Evolutionary conservation across 2,113 vertebrate genomes (phyloP).

Genomic region (Vulpes ferrilata): DNA sequence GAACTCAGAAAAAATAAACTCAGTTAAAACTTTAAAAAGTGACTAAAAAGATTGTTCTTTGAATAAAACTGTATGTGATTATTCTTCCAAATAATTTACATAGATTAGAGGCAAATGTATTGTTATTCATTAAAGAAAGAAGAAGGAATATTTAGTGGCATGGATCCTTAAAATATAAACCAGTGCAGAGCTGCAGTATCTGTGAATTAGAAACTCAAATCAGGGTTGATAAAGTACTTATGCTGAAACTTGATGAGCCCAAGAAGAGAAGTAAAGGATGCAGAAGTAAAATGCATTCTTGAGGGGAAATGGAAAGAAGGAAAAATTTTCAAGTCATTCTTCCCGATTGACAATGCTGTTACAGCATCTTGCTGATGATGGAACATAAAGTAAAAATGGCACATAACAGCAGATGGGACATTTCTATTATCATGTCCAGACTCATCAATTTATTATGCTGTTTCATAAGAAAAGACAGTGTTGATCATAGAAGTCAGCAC

Average conservation of each 20-base stretch:
- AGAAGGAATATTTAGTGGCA: constrained; percentile 56
- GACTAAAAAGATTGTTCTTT: neutral
- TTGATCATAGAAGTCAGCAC: neutral
- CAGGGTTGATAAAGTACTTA: constrained; percentile 61
- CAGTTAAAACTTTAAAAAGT: neutral
- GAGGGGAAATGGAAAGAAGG: constrained; percentile 31
- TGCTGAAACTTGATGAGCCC: constrained; percentile 11
- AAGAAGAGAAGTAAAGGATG: neutral
- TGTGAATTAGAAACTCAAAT: constrained; percentile 57
- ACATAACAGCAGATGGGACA: neutral
- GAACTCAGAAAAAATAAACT: constrained; percentile 23
- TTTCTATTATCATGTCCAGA: constrained; percentile 2
- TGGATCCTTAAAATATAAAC: constrained; percentile 54
- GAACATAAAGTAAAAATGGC: constrained; percentile 45
- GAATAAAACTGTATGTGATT: constrained; percentile 29
- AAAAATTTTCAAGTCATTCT: neutral
- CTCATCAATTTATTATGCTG: constrained; percentile 40
- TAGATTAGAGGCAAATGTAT: neutral
- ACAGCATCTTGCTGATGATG: neutral
- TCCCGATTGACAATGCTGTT: neutral
- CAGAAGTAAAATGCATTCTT: neutral
- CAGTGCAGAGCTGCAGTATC: constrained; percentile 31
- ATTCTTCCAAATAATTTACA: constrained; percentile 38
- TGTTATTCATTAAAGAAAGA: neutral
- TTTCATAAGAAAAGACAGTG: constrained; percentile 5